phyloP scores from a whole-genome alignment of 1,140 invertebrate species.

The Drosophila nebulosa region DNA sequence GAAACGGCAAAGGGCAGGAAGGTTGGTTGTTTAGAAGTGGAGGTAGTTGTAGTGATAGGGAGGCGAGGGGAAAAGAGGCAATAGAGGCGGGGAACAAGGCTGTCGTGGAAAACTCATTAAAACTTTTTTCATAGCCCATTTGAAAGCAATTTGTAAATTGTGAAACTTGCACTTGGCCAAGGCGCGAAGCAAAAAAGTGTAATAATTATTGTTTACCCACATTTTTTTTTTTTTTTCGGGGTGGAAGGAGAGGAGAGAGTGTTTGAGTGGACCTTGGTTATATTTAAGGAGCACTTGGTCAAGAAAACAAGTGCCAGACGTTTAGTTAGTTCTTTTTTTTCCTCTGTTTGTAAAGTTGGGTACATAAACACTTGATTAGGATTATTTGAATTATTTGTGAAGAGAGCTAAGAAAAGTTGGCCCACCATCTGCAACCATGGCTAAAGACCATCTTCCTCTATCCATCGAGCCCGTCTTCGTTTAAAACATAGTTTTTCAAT shows the following conservation, averaged over 20 bases:
- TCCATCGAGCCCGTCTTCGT: no score
- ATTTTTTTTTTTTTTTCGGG: background rate
- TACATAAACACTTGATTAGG: background rate
- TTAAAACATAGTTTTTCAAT: no score
- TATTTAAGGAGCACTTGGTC: background rate
- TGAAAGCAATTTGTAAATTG: conserved; percentile 80
- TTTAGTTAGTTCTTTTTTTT: background rate
- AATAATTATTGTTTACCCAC: conserved; percentile 60
- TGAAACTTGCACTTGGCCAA: conserved; percentile 39
- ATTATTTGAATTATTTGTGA: background rate
- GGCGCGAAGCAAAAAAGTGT: conserved; percentile 34
- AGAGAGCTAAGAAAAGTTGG: no score
- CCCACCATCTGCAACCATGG: no score
- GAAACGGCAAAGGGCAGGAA: background rate
- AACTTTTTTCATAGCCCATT: conserved; percentile 79
- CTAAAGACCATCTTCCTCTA: no score
- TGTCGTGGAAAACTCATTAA: conserved; percentile 75
- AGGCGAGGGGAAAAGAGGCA: conserved; percentile 1
- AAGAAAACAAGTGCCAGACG: background rate
- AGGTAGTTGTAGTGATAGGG: background rate
- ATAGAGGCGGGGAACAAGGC: background rate
- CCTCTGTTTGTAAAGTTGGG: background rate
- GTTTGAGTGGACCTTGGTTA: background rate
- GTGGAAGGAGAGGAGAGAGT: no score
- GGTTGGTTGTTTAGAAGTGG: conserved; percentile 1